Base-by-base conservation (phyloP, 64 coral and sea anemone species). In the Trachythela sp. region DNA sequence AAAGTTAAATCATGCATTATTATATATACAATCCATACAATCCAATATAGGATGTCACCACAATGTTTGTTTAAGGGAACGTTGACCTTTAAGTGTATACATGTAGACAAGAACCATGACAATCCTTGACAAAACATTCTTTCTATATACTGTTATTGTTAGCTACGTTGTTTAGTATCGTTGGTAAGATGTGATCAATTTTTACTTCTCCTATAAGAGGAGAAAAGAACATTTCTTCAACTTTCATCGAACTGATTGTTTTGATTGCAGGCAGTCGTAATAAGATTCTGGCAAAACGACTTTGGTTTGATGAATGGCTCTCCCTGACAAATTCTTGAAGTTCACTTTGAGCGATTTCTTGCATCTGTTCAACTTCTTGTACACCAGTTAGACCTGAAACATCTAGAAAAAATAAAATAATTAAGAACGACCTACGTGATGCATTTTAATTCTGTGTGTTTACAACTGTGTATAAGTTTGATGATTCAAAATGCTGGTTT, bases 201-300 rank as follows among this genome's bases (percentile, higher is more conserved):
- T 18, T 80, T 9, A 80, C 75, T 35, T 80, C 75, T 35, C 75
- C 75, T 80, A 80, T 80, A 1, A 80, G 37, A 37, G 75, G 75
- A 35, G 75, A 80, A 39, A 80, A 80, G 75, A 80, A 80, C 37
- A 80, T 80, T 37, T 80, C 75, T 80, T 80, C 75, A 37, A 80
- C 37, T 39, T 80, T 80, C 32, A 37, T 80, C 2, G 75, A 80
- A 22, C 75, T 80, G 26, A 80, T 39, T 37, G 75, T 80, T 39
- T 80, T 80, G 20, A 80, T 80, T 15, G 75, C 75, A 15, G 75
- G 75, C 37, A 80, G 37, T 18, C 75, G 75, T 37, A 80, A 39
- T 39, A 80, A 36, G 37, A 80, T 80, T 22, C 37, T 80, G 3
- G 75, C 75, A 80, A 80, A 80, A 37, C 75, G 75, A 18, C 75